Conservation (phyloP, 2,888 invertebrate genomes). For the Diploptera punctata region DNA sequence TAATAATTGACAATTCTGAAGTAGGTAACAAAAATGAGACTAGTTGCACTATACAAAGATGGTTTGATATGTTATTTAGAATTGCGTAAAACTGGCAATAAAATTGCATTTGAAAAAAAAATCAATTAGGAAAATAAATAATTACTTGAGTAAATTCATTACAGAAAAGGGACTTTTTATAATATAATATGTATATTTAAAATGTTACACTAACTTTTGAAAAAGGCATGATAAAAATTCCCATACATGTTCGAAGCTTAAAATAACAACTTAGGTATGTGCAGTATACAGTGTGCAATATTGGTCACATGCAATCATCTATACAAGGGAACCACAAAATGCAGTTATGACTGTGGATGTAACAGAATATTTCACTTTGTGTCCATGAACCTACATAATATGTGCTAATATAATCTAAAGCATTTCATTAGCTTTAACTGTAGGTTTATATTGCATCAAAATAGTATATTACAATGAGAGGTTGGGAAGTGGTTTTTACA, state of each 20-base stretch:
- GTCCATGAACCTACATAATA: no score
- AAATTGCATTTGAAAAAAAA: slow-evolving; percentile 5
- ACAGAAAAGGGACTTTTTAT: not conserved
- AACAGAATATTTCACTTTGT: no score
- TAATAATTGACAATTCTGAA: no score
- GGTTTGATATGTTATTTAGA: slow-evolving; percentile 25
- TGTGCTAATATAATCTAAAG: no score
- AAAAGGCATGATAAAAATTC: not conserved
- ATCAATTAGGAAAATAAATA: slow-evolving; percentile 6
- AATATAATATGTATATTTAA: no score
- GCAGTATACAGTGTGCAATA: not conserved
- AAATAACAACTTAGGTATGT: slow-evolving; percentile 1
- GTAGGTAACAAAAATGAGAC: not conserved
- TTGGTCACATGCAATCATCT: not conserved
- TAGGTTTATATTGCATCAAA: no score
- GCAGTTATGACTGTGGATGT: no score
- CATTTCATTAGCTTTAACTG: no score
- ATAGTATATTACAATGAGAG: no score
- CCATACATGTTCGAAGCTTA: not conserved
- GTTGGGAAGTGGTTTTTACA: no score
- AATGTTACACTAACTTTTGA: slow-evolving; percentile 3
- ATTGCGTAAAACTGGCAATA: slow-evolving; percentile 24
- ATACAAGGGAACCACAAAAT: not conserved
- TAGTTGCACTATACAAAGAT: not conserved
- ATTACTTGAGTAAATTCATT: slow-evolving; percentile 2